A percentile compares a stretch with the other conserved stretches of the same genome.
These are phyloP conservation scores for Rhinolophus sinicus DNA, from an alignment of 2,113 vertebrate species.

Conservation along the genomic window DNA sequence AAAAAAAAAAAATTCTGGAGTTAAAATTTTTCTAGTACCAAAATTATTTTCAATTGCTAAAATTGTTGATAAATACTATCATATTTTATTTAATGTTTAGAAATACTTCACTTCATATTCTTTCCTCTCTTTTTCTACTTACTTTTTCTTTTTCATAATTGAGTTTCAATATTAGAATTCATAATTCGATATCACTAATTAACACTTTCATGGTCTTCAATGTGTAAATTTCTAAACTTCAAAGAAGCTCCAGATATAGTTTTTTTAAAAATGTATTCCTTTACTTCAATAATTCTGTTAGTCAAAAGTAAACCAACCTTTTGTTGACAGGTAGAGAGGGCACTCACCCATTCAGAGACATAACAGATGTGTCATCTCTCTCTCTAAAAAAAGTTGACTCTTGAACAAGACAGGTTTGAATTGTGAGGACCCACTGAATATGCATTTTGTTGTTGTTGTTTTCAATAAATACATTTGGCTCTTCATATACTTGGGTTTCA, in stretches of 20 bases:
- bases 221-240: neutral
- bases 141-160: neutral
- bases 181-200: neutral
- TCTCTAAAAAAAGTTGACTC: neutral
- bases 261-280: neutral
- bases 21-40: neutral
- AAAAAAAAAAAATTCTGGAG: neutral
- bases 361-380: neutral
- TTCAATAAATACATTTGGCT: neutral
- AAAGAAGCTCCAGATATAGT: neutral
- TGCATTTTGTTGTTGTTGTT: neutral
- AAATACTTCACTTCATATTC: neutral
- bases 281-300: neutral
- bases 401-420: neutral
- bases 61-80: neutral
- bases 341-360: neutral
- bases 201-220: neutral
- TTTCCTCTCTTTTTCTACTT: neutral
- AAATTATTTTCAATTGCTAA: neutral
- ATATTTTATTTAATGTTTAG: neutral
- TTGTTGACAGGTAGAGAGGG: neutral
- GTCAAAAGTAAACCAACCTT: neutral
- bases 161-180: neutral
- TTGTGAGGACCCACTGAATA: neutral
- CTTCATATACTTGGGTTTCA: neutral